Conservation (phyloP, 2,797 vertebrate species). For the Brotogeris chrysoptera region DNA sequence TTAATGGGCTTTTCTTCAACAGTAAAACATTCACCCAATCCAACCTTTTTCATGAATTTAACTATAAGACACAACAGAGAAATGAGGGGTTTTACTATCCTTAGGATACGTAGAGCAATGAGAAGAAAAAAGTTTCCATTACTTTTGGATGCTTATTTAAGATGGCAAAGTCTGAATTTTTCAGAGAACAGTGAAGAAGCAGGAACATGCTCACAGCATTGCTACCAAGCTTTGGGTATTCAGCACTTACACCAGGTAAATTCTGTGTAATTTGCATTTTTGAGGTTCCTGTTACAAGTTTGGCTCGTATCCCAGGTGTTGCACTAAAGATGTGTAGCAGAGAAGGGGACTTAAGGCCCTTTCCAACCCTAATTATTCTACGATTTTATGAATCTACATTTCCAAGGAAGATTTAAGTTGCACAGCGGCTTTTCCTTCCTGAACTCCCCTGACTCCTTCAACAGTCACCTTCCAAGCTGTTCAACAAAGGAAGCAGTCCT, state of each 20-base stretch:
- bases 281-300: not conserved
- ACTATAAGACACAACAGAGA: not conserved
- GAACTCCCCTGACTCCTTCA: not conserved
- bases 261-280: not conserved
- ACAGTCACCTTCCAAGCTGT: not conserved
- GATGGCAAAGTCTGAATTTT: not conserved
- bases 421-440: not conserved
- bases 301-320: not conserved
- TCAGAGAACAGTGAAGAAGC: not conserved
- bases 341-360: not conserved
- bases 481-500: not conserved
- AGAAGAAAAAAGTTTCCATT: not conserved
- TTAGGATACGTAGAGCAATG: not conserved
- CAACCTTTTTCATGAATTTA: not conserved
- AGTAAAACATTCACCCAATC: not conserved
- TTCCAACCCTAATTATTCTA: not conserved
- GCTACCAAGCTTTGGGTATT: not conserved
- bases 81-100: not conserved
- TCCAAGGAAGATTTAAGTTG: not conserved
- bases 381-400: not conserved
- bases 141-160: not conserved
- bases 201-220: not conserved
- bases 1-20: not conserved
- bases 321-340: not conserved
- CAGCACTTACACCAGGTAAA: not conserved